Percentiles rank a stretch among this genome's conserved stretches.
Evolutionary conservation across 2,888 invertebrate genomes (phyloP).

Genomic region (Prosopocoilus inquinatus): DNA sequence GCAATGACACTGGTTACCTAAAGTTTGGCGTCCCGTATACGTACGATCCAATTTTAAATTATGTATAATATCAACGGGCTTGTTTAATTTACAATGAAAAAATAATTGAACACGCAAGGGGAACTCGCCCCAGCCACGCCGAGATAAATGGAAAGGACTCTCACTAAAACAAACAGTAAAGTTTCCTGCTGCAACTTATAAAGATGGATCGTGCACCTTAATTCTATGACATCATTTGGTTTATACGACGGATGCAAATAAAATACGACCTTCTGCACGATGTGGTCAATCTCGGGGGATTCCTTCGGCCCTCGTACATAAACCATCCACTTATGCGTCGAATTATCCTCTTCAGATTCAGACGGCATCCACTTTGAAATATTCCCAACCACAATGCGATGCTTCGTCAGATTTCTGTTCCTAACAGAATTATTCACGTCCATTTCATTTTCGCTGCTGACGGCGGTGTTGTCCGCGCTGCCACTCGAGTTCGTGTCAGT

Average conservation of each 20-base stretch:
- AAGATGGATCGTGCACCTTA: too few species aligned
- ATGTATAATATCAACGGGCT: constrained; percentile 78
- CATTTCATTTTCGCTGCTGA: constrained; percentile 11
- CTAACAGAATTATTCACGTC: constrained; percentile 24
- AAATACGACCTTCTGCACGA: constrained; percentile 73
- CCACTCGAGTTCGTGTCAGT: constrained; percentile 11
- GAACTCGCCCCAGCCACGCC: constrained; percentile 93
- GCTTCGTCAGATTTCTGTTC: constrained; percentile 43
- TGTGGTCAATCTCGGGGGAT: constrained; percentile 58
- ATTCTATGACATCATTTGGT: constrained; percentile 80
- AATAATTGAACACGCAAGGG: constrained; percentile 77
- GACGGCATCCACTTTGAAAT: constrained; percentile 80
- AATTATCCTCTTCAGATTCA: constrained; percentile 64
- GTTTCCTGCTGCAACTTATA: too few species aligned
- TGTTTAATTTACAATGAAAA: constrained; percentile 71
- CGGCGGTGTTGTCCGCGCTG: constrained; percentile 5
- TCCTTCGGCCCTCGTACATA: constrained; percentile 74
- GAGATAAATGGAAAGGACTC: constrained; percentile 78
- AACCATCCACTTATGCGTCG: constrained; percentile 88
- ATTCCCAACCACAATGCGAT: constrained; percentile 61
- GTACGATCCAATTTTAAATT: constrained; percentile 77
- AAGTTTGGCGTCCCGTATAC: constrained; percentile 79
- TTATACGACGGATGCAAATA: constrained; percentile 83
- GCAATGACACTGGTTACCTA: too few species aligned
- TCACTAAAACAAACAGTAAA: constrained; percentile 51